Base-by-base conservation (phyloP, 2,797 vertebrate species). In the Esox lucius region DNA sequence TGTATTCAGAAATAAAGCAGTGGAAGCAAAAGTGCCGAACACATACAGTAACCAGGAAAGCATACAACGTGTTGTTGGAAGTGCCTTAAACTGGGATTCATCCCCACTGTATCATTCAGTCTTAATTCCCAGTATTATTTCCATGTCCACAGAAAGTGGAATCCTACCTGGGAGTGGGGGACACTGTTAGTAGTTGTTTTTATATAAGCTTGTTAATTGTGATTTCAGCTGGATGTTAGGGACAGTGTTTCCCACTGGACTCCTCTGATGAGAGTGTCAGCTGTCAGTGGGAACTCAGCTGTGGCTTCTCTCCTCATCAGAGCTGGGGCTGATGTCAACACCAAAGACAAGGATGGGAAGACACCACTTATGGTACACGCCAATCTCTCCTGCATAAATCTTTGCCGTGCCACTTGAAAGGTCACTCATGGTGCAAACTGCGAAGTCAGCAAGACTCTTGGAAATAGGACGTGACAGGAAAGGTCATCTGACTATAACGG, bases 201-300 rank as follows among this genome's bases (percentile, higher is more conserved):
- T 42, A 42, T 42, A 13, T 42, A 39, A 13, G 4, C 5, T 8
- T 53, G 26, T 53, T 15, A 3, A 53, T 22, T 75, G 12, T 68
- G 24, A 1, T 22, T n/a, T 33, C 75, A 94, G 94, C 79, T 93
- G 68, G 91, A 94, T 5, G 39, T 56, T 0, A 68, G 49, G 72
- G 94, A 94, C n/a, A 17, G 61, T 0, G 73, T 86, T 11, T 91
- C 89, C 0, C 78, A 84, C 22, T 93, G 93, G 93, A 94, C 93
- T 2, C 93, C 93, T 0, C 89, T 94, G 71, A 92, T 94, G 92
- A 85, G 91, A 49, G 87, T 94, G 6, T 91, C 91, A 0, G 91
- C 86, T 0, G 61, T 93, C 48, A 87, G 85, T 0, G 93, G 94
- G 48, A 92, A 87, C 73, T 68, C 72, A 39, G 78, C 79, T 0